Percentiles rank a stretch among this genome's conserved stretches.
These are phyloP conservation scores for Ricordea florida DNA, from an alignment of 92 coral and sea anemone genomes.

Conservation along the genomic window DNA sequence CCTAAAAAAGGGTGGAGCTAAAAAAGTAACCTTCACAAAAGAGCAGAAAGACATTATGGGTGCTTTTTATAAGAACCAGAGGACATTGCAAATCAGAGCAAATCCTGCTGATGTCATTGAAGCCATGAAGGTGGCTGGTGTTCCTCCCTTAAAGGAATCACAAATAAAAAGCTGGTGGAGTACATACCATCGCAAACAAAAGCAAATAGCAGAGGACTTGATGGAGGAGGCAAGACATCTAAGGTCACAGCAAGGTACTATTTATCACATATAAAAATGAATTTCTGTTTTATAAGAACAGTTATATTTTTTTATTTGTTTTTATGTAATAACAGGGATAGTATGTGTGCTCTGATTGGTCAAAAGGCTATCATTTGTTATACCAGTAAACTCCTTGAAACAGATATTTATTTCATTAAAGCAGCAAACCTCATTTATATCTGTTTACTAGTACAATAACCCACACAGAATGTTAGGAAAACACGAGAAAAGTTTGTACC, in stretches of 20 bases:
- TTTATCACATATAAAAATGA: too few relatives aligned
- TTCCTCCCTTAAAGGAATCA: neutral
- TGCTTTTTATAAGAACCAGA: conserved; percentile 2
- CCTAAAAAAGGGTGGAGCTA: conserved; percentile 10
- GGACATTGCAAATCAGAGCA: conserved; percentile 10
- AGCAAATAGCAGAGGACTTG: neutral
- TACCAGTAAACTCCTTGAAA: too few relatives aligned
- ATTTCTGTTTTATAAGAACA: too few relatives aligned
- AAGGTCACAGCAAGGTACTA: neutral
- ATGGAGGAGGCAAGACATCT: neutral
- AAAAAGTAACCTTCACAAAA: conserved; percentile 7
- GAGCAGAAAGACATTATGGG: conserved; percentile 24
- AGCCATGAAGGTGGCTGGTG: neutral
- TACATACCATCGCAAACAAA: conserved; percentile 4
- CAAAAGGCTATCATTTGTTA: too few relatives aligned
- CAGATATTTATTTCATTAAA: too few relatives aligned
- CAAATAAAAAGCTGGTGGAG: conserved; percentile 34
- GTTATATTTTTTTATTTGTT: too few relatives aligned
- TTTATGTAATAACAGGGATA: too few relatives aligned
- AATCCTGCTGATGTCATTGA: conserved; percentile 10
- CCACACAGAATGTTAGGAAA: too few relatives aligned
- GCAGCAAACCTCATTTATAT: too few relatives aligned
- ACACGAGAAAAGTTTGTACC: too few relatives aligned
- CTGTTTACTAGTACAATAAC: too few relatives aligned
- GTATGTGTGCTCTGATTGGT: too few relatives aligned